Evolutionary conservation across 2,888 invertebrate genomes (phyloP), one percentile per base, ranked within the genome.

Genomic region (Drosophila suboccidentalis): DNA sequence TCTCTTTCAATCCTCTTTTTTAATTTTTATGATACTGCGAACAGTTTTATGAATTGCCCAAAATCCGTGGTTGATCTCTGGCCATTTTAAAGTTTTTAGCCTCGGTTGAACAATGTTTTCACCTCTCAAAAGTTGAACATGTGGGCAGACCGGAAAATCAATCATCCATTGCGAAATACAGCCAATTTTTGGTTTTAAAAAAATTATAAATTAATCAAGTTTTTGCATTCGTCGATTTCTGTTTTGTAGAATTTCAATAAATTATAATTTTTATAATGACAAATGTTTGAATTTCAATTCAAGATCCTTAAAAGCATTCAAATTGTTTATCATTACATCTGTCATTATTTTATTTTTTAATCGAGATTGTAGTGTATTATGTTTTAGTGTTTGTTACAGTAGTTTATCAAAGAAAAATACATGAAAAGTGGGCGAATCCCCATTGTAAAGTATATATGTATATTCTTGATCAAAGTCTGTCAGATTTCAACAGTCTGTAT

Each of bases 1-100:
- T 15, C 15, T 2, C 11, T 68, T 54, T 46, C 58, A 62, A 43
- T 87, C 72, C 61, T 44, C n/a, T 22, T 17, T 49, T 75, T 44
- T 44, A 41, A 61, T 74, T 69, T 77, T 67, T 57, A 64, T 73
- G 66, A 49, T 32, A 69, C 71, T 78, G 89, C 43, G 72, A 73
- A 85, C 87, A 70, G 62, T 87, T 89, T 85, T 87, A 87, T 85
- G 86, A 69, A 71, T 71, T 84, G 73, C 65, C 53, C 57, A 67
- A 66, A 49, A 47, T 58, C 50, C 46, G 44, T 15, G 62, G 38
- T 38, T 61, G 61, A 54, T 75, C 41, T 46, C 55, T 50, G 49
- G 50, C 26, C 66, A 55, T 66, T 82, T 82, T 54, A 26, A 44
- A 69, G 59, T 70, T 72, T 82, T 71, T 66, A 69, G 51, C 49